These are phyloP conservation scores for Metellina segmentata DNA, from an alignment of 2,888 invertebrate genomes.

Conservation along the genomic window DNA sequence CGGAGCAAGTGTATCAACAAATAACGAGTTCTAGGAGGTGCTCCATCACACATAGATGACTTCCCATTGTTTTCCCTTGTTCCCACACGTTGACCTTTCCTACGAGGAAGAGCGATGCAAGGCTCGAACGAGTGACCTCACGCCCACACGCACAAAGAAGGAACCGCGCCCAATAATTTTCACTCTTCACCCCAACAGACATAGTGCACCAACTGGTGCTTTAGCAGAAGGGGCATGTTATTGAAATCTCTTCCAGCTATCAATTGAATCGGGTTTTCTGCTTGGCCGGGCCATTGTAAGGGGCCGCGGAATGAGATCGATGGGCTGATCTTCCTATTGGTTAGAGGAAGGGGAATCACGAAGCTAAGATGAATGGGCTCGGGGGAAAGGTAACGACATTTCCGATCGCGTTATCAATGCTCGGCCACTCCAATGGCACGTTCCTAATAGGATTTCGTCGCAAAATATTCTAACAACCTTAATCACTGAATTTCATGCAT, in stretches of 20 bases:
- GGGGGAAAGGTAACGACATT: too few species aligned
- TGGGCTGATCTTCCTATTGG: not conserved
- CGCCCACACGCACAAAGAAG: conserved; percentile 19
- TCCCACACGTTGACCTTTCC: conserved; percentile 38
- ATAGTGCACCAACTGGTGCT: not conserved
- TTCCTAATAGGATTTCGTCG: too few species aligned
- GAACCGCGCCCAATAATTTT: conserved; percentile 31
- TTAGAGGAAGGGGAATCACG: not conserved
- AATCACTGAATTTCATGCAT: too few species aligned
- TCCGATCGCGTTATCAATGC: too few species aligned
- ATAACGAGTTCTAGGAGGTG: not conserved
- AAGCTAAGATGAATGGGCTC: too few species aligned
- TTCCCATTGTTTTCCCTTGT: conserved; percentile 10
- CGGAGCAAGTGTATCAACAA: conserved; percentile 23
- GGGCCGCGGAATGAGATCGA: not conserved
- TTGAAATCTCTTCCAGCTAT: not conserved
- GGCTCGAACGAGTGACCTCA: conserved; percentile 19
- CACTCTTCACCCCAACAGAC: not conserved
- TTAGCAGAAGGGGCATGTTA: not conserved
- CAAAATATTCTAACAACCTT: too few species aligned
- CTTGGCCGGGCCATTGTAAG: too few species aligned
- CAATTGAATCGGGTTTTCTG: not conserved
- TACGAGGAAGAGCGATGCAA: not conserved
- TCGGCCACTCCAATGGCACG: too few species aligned
- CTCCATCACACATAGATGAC: conserved; percentile 16